Conservation (phyloP, 2,113 vertebrate genomes). For the Scophthalmus maximus region DNA sequence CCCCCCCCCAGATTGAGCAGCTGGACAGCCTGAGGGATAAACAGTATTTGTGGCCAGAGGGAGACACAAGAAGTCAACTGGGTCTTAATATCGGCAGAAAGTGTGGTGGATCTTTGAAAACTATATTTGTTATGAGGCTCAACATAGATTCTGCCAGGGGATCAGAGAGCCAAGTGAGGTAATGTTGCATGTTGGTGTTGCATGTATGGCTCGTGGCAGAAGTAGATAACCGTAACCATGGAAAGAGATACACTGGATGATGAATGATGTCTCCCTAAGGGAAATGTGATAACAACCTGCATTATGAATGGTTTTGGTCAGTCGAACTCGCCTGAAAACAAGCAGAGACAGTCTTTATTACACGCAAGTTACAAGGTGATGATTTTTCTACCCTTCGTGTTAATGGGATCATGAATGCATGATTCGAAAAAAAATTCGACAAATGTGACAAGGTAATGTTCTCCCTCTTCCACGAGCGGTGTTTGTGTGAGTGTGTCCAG, state of each 20-base stretch:
- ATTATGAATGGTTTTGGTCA: constrained; percentile 54
- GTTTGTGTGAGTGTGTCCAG: neutral
- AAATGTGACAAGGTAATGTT: too few relatives aligned
- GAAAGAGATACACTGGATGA: constrained; percentile 38
- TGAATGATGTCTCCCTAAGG: constrained; percentile 51
- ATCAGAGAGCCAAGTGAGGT: constrained; percentile 13
- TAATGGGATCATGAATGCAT: neutral
- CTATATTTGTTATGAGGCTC: constrained; percentile 27
- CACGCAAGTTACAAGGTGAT: neutral
- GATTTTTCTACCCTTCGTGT: neutral
- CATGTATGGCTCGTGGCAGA: constrained; percentile 16
- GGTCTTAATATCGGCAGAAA: constrained; percentile 34
- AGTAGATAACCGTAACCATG: constrained; percentile 19
- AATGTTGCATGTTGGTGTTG: constrained; percentile 35
- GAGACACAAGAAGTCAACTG: constrained; percentile 30
- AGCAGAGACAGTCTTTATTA: neutral
- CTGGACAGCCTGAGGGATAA: constrained; percentile 58
- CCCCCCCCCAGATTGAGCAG: constrained; percentile 12
- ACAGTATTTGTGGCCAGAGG: constrained; percentile 39
- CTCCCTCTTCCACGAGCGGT: too few relatives aligned
- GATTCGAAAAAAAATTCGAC: neutral
- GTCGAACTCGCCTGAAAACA: constrained; percentile 17
- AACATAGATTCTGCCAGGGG: constrained; percentile 39
- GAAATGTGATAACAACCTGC: constrained; percentile 47
- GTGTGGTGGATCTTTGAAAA: constrained; percentile 9